Conservation (phyloP, 1,140 invertebrate genomes). For the Himalopsyche phryganea region DNA sequence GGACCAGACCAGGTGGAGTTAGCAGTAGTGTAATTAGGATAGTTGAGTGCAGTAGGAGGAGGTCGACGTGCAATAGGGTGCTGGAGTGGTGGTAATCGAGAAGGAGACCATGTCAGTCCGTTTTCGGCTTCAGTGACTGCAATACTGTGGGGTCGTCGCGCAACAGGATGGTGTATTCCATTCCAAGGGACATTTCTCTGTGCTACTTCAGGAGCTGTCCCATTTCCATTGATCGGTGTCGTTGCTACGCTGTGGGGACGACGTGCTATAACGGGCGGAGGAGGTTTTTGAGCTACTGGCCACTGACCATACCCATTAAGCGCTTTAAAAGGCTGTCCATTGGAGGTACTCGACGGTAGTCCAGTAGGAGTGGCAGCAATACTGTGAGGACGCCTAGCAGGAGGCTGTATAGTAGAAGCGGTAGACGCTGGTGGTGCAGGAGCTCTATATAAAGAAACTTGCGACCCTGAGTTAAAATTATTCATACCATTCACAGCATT, state of each 20-base stretch:
- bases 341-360: neutral
- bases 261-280: slow-evolving; percentile 34
- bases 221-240: slow-evolving; percentile 34
- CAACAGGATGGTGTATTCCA: slow-evolving; percentile 44
- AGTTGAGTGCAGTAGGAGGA: slow-evolving; percentile 41
- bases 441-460: slow-evolving; percentile 22
- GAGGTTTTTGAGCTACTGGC: slow-evolving; percentile 9
- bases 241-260: slow-evolving; percentile 50
- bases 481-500: slow-evolving; percentile 7
- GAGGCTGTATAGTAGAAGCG: slow-evolving; percentile 38
- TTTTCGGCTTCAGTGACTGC: slow-evolving; percentile 43
- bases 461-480: slow-evolving; percentile 3
- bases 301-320: slow-evolving; percentile 27
- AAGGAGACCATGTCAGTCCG: slow-evolving; percentile 42
- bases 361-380: slow-evolving; percentile 38
- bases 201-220: neutral
- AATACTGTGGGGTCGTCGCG: slow-evolving; percentile 48
- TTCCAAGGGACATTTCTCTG: slow-evolving; percentile 44
- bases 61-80: slow-evolving; percentile 38
- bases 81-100: slow-evolving; percentile 42
- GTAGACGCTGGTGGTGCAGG: slow-evolving; percentile 29
- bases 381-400: slow-evolving; percentile 47
- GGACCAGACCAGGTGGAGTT: slow-evolving; percentile 46
- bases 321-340: slow-evolving; percentile 23
- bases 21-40: slow-evolving; percentile 43